A percentile compares a stretch with the other conserved stretches of the same genome.
phyloP scores from a whole-genome alignment of 1,140 invertebrate species.

The Gerris buenoi region DNA sequence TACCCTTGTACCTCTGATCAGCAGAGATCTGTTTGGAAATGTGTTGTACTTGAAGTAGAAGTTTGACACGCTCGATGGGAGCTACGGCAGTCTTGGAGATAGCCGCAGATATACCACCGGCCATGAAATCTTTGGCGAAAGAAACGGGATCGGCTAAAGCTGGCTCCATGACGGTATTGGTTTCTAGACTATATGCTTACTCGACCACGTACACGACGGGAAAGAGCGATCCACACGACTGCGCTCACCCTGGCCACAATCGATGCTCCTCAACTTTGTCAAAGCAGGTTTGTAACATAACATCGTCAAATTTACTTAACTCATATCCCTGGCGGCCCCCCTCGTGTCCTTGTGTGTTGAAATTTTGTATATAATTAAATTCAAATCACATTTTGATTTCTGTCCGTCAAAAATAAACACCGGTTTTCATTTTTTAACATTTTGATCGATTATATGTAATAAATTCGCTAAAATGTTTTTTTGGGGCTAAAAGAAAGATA shows the following conservation, averaged over 20 bases:
- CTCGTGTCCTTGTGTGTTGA: too few relatives aligned
- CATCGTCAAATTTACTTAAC: neutral
- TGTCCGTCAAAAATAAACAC: neutral
- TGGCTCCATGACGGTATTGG: slow-evolving; percentile 4
- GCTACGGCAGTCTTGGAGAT: slow-evolving; percentile 78
- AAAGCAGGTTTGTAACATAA: neutral
- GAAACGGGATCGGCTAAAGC: slow-evolving; percentile 42
- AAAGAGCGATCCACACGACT: slow-evolving; percentile 2
- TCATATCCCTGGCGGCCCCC: too few relatives aligned
- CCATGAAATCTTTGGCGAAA: slow-evolving; percentile 66
- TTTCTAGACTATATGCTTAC: neutral
- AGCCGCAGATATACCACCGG: slow-evolving; percentile 76
- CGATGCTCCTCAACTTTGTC: neutral
- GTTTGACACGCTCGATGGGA: slow-evolving; percentile 85
- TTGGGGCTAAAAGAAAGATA: too few relatives aligned
- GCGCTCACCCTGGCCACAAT: neutral
- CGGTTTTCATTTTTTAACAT: too few relatives aligned
- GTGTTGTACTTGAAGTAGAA: slow-evolving; percentile 79
- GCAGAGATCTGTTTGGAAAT: slow-evolving; percentile 66
- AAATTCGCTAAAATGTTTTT: too few relatives aligned
- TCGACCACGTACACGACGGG: neutral
- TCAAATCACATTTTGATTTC: neutral
- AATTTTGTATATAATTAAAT: neutral
- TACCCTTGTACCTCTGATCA: slow-evolving; percentile 70
- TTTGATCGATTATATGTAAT: neutral